Evolutionary conservation across 1,140 invertebrate species (phyloP).

Genomic region (Scaptodrosophila lebanonensis): DNA sequence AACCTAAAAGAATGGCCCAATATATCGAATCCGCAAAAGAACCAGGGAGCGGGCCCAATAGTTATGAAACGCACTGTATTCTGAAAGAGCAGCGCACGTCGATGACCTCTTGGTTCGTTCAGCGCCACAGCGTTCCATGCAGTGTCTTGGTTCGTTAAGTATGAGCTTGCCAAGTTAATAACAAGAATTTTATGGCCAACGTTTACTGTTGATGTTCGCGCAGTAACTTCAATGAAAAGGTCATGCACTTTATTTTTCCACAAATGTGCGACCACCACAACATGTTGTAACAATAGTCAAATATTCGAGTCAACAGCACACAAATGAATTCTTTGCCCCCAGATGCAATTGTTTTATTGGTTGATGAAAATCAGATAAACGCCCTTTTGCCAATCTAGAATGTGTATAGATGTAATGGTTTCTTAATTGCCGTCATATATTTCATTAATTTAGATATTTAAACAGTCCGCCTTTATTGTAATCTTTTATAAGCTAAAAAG

Average conservation of each 20-base stretch:
- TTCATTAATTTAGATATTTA: no score
- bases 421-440: no score
- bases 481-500: no score
- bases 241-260: slow-evolving; percentile 53
- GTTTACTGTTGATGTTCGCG: slow-evolving; percentile 57
- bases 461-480: no score
- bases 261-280: no score
- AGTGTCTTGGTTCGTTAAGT: slow-evolving; percentile 57
- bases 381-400: no score
- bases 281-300: slow-evolving; percentile 10
- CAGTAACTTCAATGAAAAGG: slow-evolving; percentile 50
- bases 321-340: neutral
- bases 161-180: slow-evolving; percentile 49
- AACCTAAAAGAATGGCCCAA: slow-evolving; percentile 18
- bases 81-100: slow-evolving; percentile 39
- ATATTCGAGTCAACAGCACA: slow-evolving; percentile 24
- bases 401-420: no score
- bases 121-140: slow-evolving; percentile 23
- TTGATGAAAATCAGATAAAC: no score
- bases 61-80: slow-evolving; percentile 9
- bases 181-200: no score
- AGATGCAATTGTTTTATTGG: no score
- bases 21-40: no score
- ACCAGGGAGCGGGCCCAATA: no score
- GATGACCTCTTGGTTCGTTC: slow-evolving; percentile 51